Evolutionary conservation across 2,888 invertebrate species (phyloP), one percentile per base, ranked within the genome.

Genomic region (Amphipoea oculea): DNA sequence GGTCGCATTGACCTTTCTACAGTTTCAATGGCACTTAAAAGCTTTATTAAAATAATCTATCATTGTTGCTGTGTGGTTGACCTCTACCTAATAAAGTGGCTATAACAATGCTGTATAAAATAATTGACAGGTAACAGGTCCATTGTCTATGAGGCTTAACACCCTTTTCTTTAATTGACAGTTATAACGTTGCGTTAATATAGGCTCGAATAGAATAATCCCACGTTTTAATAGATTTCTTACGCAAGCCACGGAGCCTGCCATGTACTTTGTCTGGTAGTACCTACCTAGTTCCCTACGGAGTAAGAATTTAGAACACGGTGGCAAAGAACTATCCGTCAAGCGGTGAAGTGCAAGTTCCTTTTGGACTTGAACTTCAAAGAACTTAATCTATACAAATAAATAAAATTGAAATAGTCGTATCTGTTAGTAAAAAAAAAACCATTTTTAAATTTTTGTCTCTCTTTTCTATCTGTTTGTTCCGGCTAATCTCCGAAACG

Each of bases 71-170:
- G 57, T 40, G 36, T 14, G 36, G 42, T 82, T 60, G 36, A 73
- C 40, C 63, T 76, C 57, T 63, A 23, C 20, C 5, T 51, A 51
- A 66, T 78, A 70, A 72, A 79, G 29, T 17, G 63, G 60, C 42
- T 40, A 40, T 66, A 45, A 70, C 23, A 66, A 60, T 42, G 69
- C 40, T 48, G 11, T 63, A 51, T 73, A 85, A 66, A 66, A 83
- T 86, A 86, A 84, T 86, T 86, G 84, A 84, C 84, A 84, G 79
- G 4, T 72, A 29, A 83, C 74, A 78, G 6, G 62, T 14, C 72
- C 51, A 76, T 84, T 84, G 84, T 84, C 72, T 84, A 48, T 60
- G 20, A 11, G 14, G 9, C 23, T 51, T 67, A 54, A 77, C 72
- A 65, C 62, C 17, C 57, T 66, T 72, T 68, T 60, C 29, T 62